A percentile compares a stretch with the other conserved stretches of the same genome.
Conservation (phyloP, 2,113 vertebrate species). For the Hippolais icterina region DNA sequence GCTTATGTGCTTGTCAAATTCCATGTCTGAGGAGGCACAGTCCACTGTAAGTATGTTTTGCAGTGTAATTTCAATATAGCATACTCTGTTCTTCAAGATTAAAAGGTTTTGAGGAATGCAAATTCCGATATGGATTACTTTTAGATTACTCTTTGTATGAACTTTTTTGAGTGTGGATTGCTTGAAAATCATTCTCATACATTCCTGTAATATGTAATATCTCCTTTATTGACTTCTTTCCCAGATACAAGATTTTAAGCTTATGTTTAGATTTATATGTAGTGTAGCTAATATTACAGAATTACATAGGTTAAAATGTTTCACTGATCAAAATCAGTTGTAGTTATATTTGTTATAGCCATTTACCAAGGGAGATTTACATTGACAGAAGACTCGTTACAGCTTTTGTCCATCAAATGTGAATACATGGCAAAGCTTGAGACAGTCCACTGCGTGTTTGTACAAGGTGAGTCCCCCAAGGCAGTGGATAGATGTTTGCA, state of each 20-base stretch:
- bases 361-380: background rate
- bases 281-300: background rate
- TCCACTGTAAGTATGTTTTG: background rate
- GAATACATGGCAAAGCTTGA: background rate
- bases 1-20: background rate
- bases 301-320: background rate
- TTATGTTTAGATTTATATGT: background rate
- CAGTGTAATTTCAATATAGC: background rate
- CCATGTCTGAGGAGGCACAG: background rate
- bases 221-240: background rate
- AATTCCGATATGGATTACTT: background rate
- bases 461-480: too few relatives aligned
- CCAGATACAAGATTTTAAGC: background rate
- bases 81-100: background rate
- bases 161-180: rapidly evolving
- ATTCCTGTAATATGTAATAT: background rate
- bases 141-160: background rate
- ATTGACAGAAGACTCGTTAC: background rate
- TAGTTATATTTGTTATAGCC: background rate
- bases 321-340: background rate
- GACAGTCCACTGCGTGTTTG: background rate
- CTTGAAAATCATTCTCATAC: background rate
- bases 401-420: background rate
- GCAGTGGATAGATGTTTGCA: background rate
- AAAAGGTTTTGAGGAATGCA: background rate